Conservation (phyloP, 2,113 vertebrate species). For the Nettapus auritus region DNA sequence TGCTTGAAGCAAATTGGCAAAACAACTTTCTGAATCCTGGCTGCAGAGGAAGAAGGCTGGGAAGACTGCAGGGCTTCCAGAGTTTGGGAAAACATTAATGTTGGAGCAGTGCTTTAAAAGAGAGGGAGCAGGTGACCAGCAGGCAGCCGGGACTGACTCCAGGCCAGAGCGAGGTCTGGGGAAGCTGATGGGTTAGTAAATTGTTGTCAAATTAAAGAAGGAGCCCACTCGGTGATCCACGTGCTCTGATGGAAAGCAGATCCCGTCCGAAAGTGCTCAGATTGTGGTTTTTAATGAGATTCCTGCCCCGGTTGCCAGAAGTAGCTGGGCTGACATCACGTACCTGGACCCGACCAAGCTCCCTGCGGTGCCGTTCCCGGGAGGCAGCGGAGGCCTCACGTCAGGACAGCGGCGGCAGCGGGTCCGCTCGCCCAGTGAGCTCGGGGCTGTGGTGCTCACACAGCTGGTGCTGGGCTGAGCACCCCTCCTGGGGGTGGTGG, state of each 20-base stretch:
- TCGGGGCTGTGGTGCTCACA: neutral
- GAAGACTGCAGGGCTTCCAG: neutral
- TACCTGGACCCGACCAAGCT: neutral
- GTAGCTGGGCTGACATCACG: accelerated
- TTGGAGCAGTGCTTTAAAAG: neutral
- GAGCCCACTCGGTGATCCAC: neutral
- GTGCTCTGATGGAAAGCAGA: neutral
- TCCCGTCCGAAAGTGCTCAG: neutral
- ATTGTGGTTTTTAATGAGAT: neutral
- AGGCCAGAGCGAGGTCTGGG: neutral
- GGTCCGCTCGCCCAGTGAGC: too few species aligned
- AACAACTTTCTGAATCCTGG: neutral
- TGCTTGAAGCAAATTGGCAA: neutral
- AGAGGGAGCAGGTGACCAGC: neutral
- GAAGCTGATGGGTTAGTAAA: neutral
- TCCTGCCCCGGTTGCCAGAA: neutral
- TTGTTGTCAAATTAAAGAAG: neutral
- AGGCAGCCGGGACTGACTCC: neutral
- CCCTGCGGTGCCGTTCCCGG: neutral
- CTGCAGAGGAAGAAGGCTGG: constrained; percentile 10
- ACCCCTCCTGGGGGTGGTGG: too few species aligned
- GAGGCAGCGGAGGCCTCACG: neutral
- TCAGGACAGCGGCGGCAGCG: neutral
- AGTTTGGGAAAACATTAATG: neutral
- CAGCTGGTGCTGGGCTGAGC: neutral